Evolutionary conservation across 1,140 invertebrate species (phyloP).

Genomic region (Rhyzopertha dominica): DNA sequence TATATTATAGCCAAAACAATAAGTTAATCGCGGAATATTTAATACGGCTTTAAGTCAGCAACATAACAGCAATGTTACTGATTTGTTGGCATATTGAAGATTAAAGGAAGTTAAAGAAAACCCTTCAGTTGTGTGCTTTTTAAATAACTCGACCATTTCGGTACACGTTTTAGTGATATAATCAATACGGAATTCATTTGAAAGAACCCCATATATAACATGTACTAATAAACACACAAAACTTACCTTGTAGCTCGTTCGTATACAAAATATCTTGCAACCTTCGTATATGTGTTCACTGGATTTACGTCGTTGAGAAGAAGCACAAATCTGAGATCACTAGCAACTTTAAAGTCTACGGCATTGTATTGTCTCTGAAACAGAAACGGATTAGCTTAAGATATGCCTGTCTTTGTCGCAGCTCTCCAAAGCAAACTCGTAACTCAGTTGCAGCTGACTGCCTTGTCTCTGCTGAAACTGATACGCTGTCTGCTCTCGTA

Average conservation of each 20-base stretch:
- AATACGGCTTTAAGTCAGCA: too few relatives aligned
- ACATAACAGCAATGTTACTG: too few relatives aligned
- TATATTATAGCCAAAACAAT: too few relatives aligned
- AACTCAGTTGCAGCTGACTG: too few relatives aligned
- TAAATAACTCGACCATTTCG: background rate
- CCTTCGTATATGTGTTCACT: conserved; percentile 55
- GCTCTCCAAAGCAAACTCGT: too few relatives aligned
- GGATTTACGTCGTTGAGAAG: conserved; percentile 61
- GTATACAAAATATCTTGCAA: conserved; percentile 68
- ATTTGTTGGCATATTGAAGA: background rate
- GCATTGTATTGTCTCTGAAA: conserved; percentile 69
- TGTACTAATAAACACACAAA: background rate
- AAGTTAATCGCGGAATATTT: too few relatives aligned
- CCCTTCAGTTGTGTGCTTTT: background rate
- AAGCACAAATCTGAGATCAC: conserved; percentile 69
- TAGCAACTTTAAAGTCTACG: conserved; percentile 66
- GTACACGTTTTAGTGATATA: background rate
- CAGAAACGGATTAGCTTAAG: too few relatives aligned
- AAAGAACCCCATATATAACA: background rate
- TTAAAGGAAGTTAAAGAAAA: background rate
- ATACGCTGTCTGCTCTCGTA: too few relatives aligned
- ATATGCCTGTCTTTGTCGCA: too few relatives aligned
- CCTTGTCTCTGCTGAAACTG: too few relatives aligned
- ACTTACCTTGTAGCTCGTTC: conserved; percentile 67
- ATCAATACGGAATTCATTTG: background rate